Evolutionary conservation across 2,797 vertebrate species (phyloP), one percentile per base, ranked within the genome.

Genomic region (Tympanoctomys barrerae): DNA sequence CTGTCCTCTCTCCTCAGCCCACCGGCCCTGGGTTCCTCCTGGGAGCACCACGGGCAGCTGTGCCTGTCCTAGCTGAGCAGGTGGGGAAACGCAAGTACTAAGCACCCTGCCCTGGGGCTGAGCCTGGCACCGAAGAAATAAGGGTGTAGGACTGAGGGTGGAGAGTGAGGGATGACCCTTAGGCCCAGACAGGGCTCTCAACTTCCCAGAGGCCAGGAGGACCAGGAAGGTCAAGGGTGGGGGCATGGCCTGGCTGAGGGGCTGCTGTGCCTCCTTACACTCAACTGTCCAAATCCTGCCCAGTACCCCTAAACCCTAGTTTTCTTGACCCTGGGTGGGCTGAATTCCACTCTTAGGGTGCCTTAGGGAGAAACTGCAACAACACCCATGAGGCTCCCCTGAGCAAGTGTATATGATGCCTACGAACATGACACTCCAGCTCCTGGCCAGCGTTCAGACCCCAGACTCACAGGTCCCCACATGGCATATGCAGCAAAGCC

Each of bases 311-410:
- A 81, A 59, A 57, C 49, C 64, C 94, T 71, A 6, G 49, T 78
- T 87, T 96, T 91, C 81, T 93, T 71, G 57, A 79, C 70, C 75
- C 62, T 33, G 54, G n/a, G 36, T 66, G 26, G 19, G 80, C 66
- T 80, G 57, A 39, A 42, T n/a, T 21, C 64, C 19, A 11, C 81
- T 95, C 91, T 46, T 1, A 18, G 13, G 79, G 52, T 84, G 14
- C 24, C 52, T 28, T 28, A 22, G 54, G 22, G 82, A 87, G n/a
- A 26, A 70, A 62, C 66, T 12, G n/a, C 81, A 96, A 61, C 5
- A 57, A 39, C 22, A 31, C 7, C 21, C 2, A 28, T 16, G 70
- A 90, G 57, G 68, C 26, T 9, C 5, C 84, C n/a, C 42, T 28
- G 21, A 33, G 39, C 26, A n/a, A n/a, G 57, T 16, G 42, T 10